These are phyloP conservation scores for Jordanella pulchra DNA, from an alignment of 2,797 vertebrate species.

Conservation along the genomic window DNA sequence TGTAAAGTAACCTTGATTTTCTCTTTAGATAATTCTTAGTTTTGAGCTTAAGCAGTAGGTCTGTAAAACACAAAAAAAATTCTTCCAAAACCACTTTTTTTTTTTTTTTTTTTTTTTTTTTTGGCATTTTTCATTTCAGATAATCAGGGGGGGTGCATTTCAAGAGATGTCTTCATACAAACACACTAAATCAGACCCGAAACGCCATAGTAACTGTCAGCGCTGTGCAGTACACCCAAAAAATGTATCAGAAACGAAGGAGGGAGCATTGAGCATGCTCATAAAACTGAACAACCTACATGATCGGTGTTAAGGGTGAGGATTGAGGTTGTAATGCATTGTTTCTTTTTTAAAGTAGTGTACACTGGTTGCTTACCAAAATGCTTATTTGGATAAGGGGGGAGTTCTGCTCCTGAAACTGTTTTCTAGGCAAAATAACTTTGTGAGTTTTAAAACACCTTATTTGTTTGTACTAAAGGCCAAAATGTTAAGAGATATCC, in stretches of 20 bases:
- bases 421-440: background rate
- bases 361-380: background rate
- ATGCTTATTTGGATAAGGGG: background rate
- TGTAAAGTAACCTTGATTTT: constrained; percentile 19
- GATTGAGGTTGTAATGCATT: background rate
- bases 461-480: background rate
- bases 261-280: no score
- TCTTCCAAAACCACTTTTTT: no score
- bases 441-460: background rate
- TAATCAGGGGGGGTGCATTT: background rate
- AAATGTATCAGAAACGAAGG: background rate
- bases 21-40: constrained; percentile 13
- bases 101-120: no score
- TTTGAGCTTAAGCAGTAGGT: no score
- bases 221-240: background rate
- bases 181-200: background rate
- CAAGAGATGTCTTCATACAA: background rate
- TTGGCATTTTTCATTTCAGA: background rate
- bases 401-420: background rate
- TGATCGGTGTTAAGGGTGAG: background rate
- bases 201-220: background rate
- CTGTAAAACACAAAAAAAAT: no score
- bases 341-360: background rate
- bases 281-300: background rate
- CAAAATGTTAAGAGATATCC: background rate